phyloP scores from a whole-genome alignment of 2,113 vertebrate genomes.

The Odocoileus hemionus region DNA sequence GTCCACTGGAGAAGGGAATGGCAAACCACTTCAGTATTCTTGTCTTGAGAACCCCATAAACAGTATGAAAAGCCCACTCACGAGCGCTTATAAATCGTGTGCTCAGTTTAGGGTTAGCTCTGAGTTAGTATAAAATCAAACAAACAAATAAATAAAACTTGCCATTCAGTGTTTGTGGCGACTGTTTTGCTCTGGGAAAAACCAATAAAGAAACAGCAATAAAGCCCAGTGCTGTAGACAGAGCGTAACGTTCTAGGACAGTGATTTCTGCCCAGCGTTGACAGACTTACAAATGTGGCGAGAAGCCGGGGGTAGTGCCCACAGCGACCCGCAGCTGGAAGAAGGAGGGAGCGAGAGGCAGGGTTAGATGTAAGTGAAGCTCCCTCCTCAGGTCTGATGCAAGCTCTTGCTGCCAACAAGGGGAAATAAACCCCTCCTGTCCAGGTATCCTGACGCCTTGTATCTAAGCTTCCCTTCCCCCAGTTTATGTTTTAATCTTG shows the following conservation, averaged over 20 bases:
- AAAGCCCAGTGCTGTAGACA: not conserved
- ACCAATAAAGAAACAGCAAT: not conserved
- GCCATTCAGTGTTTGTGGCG: not conserved
- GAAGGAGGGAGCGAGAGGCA: not conserved
- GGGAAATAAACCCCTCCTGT: not conserved
- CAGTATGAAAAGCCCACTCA: not conserved
- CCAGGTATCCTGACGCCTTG: not conserved
- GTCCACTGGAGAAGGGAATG: not conserved
- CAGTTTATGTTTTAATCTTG: not conserved
- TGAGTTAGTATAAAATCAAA: not conserved
- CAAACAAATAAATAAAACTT: not conserved
- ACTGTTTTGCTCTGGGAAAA: not conserved
- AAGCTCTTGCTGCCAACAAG: not conserved
- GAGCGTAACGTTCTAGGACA: not conserved
- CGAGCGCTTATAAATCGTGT: not conserved
- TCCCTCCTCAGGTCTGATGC: not conserved
- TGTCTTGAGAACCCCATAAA: not conserved
- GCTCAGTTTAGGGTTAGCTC: not conserved
- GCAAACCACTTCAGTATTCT: not conserved
- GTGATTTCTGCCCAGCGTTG: not conserved
- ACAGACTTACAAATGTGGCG: not conserved
- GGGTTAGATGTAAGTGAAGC: not conserved
- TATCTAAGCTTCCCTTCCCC: not conserved
- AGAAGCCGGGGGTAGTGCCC: not conserved
- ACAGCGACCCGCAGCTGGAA: not conserved